These are phyloP conservation scores for Turritopsis dohrnii DNA, from an alignment of 30 jellyfish, hydroid and myxozoan species.

Conservation along the genomic window DNA sequence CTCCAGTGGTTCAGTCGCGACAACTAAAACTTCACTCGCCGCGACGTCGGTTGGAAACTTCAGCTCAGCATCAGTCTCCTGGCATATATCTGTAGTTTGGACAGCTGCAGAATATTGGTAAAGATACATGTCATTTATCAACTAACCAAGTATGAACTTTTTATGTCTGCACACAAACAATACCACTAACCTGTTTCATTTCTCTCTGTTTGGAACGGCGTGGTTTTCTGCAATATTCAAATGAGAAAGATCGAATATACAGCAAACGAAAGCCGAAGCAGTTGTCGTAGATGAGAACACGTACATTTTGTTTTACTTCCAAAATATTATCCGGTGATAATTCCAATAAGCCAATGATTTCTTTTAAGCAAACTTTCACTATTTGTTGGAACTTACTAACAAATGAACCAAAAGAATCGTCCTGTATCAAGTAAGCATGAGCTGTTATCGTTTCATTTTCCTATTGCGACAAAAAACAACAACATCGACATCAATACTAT, in stretches of 20 bases:
- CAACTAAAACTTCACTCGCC: background rate
- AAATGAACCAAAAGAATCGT: background rate
- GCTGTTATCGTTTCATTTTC: background rate
- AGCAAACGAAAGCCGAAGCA: too few relatives aligned
- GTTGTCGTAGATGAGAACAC: background rate
- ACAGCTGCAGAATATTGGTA: background rate
- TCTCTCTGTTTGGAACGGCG: background rate
- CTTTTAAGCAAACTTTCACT: background rate
- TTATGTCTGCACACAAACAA: background rate
- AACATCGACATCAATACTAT: background rate
- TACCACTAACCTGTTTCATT: background rate
- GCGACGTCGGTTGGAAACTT: background rate
- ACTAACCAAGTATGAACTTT: too few relatives aligned
- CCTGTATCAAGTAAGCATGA: background rate
- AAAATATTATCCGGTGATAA: background rate
- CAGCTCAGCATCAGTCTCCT: background rate
- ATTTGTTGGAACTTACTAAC: background rate
- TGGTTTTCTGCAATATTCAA: background rate
- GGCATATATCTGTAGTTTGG: background rate
- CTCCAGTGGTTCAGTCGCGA: background rate
- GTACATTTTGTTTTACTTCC: background rate
- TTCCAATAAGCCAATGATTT: background rate
- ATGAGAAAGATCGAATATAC: too few relatives aligned
- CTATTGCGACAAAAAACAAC: background rate
- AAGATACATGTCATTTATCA: background rate